A percentile compares a stretch with the other conserved stretches of the same genome.
Conservation (phyloP, 2,797 vertebrate species). For the Falco berigora region DNA sequence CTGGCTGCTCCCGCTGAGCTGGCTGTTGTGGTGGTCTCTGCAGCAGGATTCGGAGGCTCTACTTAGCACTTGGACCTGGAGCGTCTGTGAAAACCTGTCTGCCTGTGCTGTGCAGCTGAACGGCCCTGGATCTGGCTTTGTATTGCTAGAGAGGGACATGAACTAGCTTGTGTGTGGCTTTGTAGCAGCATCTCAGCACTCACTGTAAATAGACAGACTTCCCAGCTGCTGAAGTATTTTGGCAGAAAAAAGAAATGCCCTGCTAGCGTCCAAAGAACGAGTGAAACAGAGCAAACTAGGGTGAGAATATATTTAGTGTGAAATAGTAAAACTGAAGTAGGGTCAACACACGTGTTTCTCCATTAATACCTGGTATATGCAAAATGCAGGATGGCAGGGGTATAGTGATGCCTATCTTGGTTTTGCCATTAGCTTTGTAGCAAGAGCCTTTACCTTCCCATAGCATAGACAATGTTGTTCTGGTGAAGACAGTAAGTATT, state of each 20-base stretch:
- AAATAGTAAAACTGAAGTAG: too few relatives aligned
- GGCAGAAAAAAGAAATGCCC: not conserved
- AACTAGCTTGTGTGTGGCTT: not conserved
- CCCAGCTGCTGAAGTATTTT: not conserved
- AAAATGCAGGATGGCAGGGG: not conserved
- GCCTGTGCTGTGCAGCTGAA: not conserved
- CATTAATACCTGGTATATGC: not conserved
- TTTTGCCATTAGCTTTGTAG: not conserved
- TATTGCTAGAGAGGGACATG: not conserved
- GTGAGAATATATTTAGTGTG: not conserved
- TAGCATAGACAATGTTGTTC: not conserved
- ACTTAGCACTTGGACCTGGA: not conserved
- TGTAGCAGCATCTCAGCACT: not conserved
- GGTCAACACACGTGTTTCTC: not conserved
- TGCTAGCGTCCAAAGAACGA: not conserved
- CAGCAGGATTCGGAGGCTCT: not conserved
- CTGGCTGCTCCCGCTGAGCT: not conserved
- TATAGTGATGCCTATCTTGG: too few relatives aligned
- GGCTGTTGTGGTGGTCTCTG: not conserved
- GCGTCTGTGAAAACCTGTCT: not conserved
- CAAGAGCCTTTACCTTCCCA: not conserved
- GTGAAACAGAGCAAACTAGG: not conserved
- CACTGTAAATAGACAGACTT: not conserved
- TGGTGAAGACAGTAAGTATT: not conserved
- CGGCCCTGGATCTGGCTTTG: not conserved